phyloP scores from a whole-genome alignment of 2,113 vertebrate species.

The Tichodroma muraria region DNA sequence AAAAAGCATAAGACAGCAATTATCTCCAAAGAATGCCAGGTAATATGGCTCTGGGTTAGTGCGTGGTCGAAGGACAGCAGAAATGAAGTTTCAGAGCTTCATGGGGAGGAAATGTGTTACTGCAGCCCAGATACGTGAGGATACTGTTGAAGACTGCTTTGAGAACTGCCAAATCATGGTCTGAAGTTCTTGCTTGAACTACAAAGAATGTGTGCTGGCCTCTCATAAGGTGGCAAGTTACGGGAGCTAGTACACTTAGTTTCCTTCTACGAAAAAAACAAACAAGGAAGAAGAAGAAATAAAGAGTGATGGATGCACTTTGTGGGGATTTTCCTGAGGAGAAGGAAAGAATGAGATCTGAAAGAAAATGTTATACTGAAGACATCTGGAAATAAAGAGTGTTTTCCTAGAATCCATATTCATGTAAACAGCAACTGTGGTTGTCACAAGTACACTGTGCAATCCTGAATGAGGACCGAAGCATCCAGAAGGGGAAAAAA shows the following conservation, averaged over 20 bases:
- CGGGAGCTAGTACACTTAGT: neutral
- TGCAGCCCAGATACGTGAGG: neutral
- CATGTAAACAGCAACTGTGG: neutral
- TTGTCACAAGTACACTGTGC: neutral
- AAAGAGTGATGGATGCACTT: neutral
- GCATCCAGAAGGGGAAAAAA: neutral
- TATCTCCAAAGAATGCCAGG: neutral
- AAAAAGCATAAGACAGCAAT: neutral
- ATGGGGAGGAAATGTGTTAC: neutral
- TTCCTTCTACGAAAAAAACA: conserved; percentile 1
- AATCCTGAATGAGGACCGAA: neutral
- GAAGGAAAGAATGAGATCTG: neutral
- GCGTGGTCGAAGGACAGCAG: neutral
- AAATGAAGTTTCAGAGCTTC: neutral
- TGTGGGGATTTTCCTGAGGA: neutral
- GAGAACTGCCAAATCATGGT: neutral
- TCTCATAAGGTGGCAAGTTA: neutral
- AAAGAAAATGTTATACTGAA: neutral
- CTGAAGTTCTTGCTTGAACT: conserved; percentile 11
- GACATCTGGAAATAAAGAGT: neutral
- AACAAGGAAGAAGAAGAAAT: neutral
- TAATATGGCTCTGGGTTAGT: neutral
- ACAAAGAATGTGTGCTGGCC: neutral
- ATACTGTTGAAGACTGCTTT: neutral
- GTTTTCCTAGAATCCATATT: conserved; percentile 21